These are phyloP conservation scores for Holotrichia oblita DNA, from an alignment of 1,140 invertebrate species.

Conservation along the genomic window DNA sequence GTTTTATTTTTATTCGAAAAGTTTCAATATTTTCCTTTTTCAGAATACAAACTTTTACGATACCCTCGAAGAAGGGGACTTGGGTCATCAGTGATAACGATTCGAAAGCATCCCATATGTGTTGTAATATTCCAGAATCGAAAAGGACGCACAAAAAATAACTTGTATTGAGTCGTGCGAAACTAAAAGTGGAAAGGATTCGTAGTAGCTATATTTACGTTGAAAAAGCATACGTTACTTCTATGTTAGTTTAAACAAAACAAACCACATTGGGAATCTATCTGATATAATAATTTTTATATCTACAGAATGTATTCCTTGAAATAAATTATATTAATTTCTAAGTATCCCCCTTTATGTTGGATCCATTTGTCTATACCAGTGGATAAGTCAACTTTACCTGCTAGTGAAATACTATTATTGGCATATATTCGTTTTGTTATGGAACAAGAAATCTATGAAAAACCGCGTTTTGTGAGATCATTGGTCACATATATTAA, in stretches of 20 bases:
- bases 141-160: neutral
- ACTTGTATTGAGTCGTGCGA: neutral
- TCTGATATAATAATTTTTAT: too few species aligned
- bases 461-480: too few species aligned
- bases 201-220: neutral
- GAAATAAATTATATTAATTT: too few species aligned
- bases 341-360: too few species aligned
- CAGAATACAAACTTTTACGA: constrained; percentile 3
- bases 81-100: neutral
- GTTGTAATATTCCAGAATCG: neutral
- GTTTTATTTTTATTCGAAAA: neutral
- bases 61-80: neutral
- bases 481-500: too few species aligned
- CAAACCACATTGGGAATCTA: neutral
- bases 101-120: neutral
- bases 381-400: too few species aligned
- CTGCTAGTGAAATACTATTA: too few species aligned
- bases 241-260: neutral
- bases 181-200: neutral
- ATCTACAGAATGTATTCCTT: too few species aligned
- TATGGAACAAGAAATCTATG: too few species aligned
- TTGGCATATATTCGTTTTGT: too few species aligned
- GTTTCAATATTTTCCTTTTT: neutral
- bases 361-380: too few species aligned
- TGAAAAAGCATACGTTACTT: neutral